Percentiles rank a stretch among this genome's conserved stretches.
Evolutionary conservation across 2,888 invertebrate species (phyloP).

Genomic region (Heteropelma amictum): DNA sequence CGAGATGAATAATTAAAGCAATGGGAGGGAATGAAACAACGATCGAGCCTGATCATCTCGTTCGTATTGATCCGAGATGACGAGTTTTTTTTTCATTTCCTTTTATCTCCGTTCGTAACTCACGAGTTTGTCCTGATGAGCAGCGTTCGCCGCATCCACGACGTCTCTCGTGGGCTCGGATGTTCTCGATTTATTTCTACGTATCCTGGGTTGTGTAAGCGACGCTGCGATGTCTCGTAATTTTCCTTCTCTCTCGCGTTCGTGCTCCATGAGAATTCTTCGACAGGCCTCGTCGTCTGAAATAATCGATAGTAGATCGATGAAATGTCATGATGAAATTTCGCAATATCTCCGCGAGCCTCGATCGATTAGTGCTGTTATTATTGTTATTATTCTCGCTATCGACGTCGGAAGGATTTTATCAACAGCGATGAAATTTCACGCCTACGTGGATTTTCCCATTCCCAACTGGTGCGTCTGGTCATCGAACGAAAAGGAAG

Average conservation of each 20-base stretch:
- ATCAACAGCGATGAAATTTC: slow-evolving; percentile 51
- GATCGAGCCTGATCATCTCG: background rate
- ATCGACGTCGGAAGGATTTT: background rate
- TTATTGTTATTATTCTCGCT: background rate
- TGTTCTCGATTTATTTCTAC: slow-evolving; percentile 74
- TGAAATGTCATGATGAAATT: background rate
- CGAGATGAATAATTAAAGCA: too few species aligned
- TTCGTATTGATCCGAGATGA: background rate
- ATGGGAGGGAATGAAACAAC: too few species aligned
- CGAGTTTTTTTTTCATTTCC: too few species aligned
- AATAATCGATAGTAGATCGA: background rate
- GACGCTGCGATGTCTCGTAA: slow-evolving; percentile 91
- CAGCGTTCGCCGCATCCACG: slow-evolving; percentile 71
- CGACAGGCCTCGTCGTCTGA: slow-evolving; percentile 76
- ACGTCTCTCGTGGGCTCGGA: slow-evolving; percentile 73
- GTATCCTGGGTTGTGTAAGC: slow-evolving; percentile 83
- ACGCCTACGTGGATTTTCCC: slow-evolving; percentile 59
- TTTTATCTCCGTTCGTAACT: too few species aligned
- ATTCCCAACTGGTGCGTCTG: too few species aligned
- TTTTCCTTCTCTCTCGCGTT: slow-evolving; percentile 84
- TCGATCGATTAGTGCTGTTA: background rate
- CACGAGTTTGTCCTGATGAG: slow-evolving; percentile 76
- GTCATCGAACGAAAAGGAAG: background rate
- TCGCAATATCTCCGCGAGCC: background rate
- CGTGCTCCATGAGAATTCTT: slow-evolving; percentile 79